Base-by-base conservation (phyloP, 1,140 invertebrate species). In the Neodiprion virginianus region DNA sequence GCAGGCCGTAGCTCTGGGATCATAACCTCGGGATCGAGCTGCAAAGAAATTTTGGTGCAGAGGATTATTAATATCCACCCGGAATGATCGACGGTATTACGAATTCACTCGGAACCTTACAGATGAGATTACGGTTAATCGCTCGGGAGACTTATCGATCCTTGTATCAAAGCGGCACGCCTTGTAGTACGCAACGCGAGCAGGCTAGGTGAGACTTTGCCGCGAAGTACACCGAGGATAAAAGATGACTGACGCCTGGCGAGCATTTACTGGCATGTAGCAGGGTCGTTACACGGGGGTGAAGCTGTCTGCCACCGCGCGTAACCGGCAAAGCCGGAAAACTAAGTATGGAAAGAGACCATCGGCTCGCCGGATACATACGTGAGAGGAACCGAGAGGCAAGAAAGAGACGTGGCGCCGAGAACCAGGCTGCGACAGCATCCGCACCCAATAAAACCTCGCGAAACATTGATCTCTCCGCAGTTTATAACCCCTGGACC, bases 361-460 rank as follows among this genome's bases (percentile, higher is more conserved):
- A 61, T 12, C 53, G 53, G 28, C 28, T 40, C 28, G 28, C 28
- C 28, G 5, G 28, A 40, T 40, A 40, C 5, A 40, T 40, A 40
- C 28, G 28, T 1, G 28, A 40, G 28, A 40, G 28, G 8, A 8
- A 61, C 53, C n/a, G n/a, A 17, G 53, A 61, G 5, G 53, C 11
- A 14, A 61, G n/a, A 61, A 61, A 61, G 53, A 17, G 53, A 61
- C 53, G 53, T 61, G 53, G 53, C 53, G 53, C 53, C 53, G 53
- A 61, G 53, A 14, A 61, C 11, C 53, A 61, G 53, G 11, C 53
- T 61, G 53, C 53, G 53, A 61, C 53, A 61, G 53, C 11, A 61
- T 61, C 53, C 53, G 53, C 53, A 61, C 53, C 53, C 53, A 61
- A 61, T 61, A 61, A 61, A 61, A 61, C 53, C 53, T 61, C 53